A percentile compares a stretch with the other conserved stretches of the same genome.
These are phyloP conservation scores for Drosophila anomalata DNA, from an alignment of 2,888 invertebrate species.

Conservation along the genomic window DNA sequence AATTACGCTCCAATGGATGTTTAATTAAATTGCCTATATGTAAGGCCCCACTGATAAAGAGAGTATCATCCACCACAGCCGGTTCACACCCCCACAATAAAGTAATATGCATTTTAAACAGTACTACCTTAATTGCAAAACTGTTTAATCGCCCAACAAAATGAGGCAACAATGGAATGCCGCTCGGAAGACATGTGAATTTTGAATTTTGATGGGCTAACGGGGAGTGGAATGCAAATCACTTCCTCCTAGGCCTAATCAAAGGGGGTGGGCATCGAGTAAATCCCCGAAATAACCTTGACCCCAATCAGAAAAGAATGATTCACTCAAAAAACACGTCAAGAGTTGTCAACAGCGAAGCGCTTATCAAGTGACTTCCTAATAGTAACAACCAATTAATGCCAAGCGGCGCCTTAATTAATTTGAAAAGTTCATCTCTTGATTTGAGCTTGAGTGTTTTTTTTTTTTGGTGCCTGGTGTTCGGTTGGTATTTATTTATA, in stretches of 20 bases:
- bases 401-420: conserved; percentile 33
- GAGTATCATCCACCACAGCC: neutral
- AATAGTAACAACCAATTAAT: conserved; percentile 35
- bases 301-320: conserved; percentile 17
- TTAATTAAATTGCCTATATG: conserved; percentile 37
- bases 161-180: conserved; percentile 16
- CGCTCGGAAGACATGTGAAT: conserved; percentile 36
- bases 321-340: conserved; percentile 17
- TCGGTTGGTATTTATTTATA: conserved; percentile 8
- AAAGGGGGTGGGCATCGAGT: neutral
- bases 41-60: neutral
- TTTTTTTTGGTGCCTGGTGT: neutral
- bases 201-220: conserved; percentile 4
- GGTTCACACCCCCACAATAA: conserved; percentile 43
- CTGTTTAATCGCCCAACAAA: conserved; percentile 19
- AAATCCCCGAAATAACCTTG: conserved; percentile 30
- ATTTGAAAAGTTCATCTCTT: conserved; percentile 11
- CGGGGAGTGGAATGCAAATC: conserved; percentile 5
- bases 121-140: conserved; percentile 49
- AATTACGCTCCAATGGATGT: conserved; percentile 29
- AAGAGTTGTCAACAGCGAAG: conserved; percentile 27
- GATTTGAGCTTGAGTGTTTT: neutral
- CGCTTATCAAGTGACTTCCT: conserved; percentile 42
- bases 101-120: conserved; percentile 43
- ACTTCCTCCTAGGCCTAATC: conserved; percentile 21